Evolutionary conservation across 2,797 vertebrate genomes (phyloP), one percentile per base, ranked within the genome.

Genomic region (Syngnathus rostellatus): DNA sequence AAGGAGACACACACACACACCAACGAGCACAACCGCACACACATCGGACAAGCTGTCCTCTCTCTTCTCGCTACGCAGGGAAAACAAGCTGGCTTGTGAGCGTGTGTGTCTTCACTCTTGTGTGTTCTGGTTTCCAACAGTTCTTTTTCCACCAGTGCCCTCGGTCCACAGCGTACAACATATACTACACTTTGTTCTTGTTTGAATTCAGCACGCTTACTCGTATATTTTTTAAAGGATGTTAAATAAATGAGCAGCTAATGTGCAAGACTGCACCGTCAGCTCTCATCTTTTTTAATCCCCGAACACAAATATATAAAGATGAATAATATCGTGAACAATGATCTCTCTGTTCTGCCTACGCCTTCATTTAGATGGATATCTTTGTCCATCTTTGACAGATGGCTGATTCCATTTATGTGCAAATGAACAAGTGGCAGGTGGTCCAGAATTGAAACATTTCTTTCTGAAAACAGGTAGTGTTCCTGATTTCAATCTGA

Each of bases 11-110:
- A 50, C 57, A 53, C 55, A 41, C 60, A n/a, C 65, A 57, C 67
- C 55, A 19, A 61, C 10, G 71, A 66, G 65, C 55, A 63, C 71
- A 70, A 65, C 51, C 55, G 75, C 50, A 69, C 59, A 76, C 72
- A 67, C 67, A 62, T 6, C 48, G 87, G 68, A 85, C 85, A 87
- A 67, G 72, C 77, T 86, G 85, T 87, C 81, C 82, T 76, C 61
- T 77, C 68, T 61, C 53, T 31, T 31, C 68, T 71, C 48, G 67
- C 69, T 71, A 66, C 68, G 75, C n/a, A 65, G 41, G 19, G 23
- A 64, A 65, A 72, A 75, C 65, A 76, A 31, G 31, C 73, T 68
- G 8, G 17, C 60, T 46, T 16, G 12, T 17, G 12, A 60, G 63
- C 54, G 57, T 81, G 71, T 77, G 63, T 61, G 53, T 23, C n/a